Base-by-base conservation (phyloP, 2,113 vertebrate species). In the Vireo altiloquus region DNA sequence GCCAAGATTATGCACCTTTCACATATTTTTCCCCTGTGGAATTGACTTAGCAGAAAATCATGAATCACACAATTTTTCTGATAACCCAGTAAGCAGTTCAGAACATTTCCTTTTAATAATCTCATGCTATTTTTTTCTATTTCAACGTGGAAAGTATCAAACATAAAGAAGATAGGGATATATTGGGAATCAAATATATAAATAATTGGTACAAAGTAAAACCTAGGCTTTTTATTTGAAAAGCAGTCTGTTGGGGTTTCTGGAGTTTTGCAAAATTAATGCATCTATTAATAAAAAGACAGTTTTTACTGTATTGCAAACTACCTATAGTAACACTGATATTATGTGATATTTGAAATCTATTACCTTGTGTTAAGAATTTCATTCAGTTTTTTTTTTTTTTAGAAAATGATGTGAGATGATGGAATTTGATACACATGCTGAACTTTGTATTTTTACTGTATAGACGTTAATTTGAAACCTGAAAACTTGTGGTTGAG, bases 21-120 rank as follows among this genome's bases (percentile, higher is more conserved):
- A 87, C 37, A 69, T 94, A 86, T 75, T 93, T 94, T 96, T 93
- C 27, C 35, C 87, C 42, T 79, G 68, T 47, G 74, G 59, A 91
- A 72, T 92, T 96, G 95, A 94, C 46, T 94, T 82, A 69, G 57
- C 37, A 89, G 54, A 87, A 96, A 96, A 95, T 46, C 40, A 81
- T 78, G 46, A 84, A 72, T 80, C 57, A 76, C 7, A 23, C 61
- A 64, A 28, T 92, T 82, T 92, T 81, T 84, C 56, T 93, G 65
- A 88, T 83, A 94, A 92, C 40, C 40, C 24, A 91, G 20, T 40
- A 85, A 76, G 21, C 42, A 80, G 61, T 65, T 92, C 60, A 90
- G 84, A 42, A 11, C 39, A 87, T 77, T 94, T 83, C 19, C 22
- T 80, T 92, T 53, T 28, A 28, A 65, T 79, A 74, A 19, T 77